These are phyloP conservation scores for Tyto alba DNA, from an alignment of 2,113 vertebrate genomes.

Conservation along the genomic window DNA sequence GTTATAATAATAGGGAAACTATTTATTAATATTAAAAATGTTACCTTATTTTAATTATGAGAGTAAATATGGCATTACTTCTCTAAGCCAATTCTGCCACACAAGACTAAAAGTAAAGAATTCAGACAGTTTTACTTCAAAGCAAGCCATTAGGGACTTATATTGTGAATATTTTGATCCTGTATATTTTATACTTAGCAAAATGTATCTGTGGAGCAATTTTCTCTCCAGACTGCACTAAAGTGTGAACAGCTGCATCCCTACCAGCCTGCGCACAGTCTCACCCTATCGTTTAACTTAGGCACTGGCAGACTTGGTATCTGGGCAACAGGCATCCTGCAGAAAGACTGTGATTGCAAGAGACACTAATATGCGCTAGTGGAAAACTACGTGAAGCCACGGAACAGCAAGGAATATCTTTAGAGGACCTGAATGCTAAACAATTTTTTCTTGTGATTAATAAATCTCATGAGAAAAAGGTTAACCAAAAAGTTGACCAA, in stretches of 20 bases:
- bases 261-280: neutral
- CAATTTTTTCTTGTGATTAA: neutral
- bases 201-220: neutral
- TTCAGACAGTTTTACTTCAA: conserved; percentile 39
- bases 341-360: neutral
- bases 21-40: conserved; percentile 46
- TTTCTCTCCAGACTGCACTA: neutral
- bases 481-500: neutral
- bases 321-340: neutral
- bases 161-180: conserved; percentile 16
- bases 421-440: neutral
- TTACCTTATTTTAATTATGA: conserved; percentile 55
- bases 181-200: neutral
- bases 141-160: conserved; percentile 10
- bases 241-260: neutral
- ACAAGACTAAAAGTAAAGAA: conserved; percentile 29
- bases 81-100: conserved; percentile 8
- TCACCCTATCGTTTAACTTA: neutral
- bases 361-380: neutral
- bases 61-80: neutral
- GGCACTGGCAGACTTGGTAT: neutral
- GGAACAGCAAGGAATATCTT: neutral
- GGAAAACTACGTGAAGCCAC: neutral
- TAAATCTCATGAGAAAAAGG: neutral
- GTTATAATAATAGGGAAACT: neutral